Evolutionary conservation across 2,113 vertebrate genomes (phyloP), one percentile per base, ranked within the genome.

Genomic region (Motacilla alba): DNA sequence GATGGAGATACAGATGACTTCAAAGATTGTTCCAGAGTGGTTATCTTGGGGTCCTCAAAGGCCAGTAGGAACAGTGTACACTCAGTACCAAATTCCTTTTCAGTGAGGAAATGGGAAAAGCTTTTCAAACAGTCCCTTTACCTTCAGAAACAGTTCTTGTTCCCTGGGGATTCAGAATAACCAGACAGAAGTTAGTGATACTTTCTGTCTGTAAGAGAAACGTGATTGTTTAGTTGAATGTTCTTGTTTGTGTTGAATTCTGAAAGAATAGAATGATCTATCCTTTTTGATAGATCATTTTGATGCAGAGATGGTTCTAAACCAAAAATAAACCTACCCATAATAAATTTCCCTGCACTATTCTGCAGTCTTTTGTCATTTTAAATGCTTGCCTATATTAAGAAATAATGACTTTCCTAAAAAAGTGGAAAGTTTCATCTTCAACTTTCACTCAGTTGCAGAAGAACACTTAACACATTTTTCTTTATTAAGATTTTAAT

Each of bases 11-110:
- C 5, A 55, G 44, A 9, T 83, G 46, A 43, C 27, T 43, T 81
- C 27, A 58, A n/a, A 47, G 44, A 20, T 68, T 0, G 0, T 87
- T 74, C 43, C 13, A 17, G 69, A 18, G 17, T 9, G 11, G 7
- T 70, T 59, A 3, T 41, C 44, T 39, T 68, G 30, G 21, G 23
- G 39, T 77, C 16, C 10, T 91, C 19, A 14, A 26, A 50, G 59
- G 33, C 43, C 24, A 11, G 23, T 47, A 0, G 0, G 30, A 56
- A 56, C 44, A 35, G 10, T 47, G 4, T 24, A 10, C 15, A 47
- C 7, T 24, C 59, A 30, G 18, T 52, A 15, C 53, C 27, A 60
- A 62, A 30, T 56, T 16, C n/a, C 31, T 89, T 69, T 77, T 60
- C n/a, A 24, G 30, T 77, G 49, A n/a, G 24, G 41, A 81, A 76